Base-by-base conservation (phyloP, 2,888 invertebrate species). In the Lasioglossum leucozonium region DNA sequence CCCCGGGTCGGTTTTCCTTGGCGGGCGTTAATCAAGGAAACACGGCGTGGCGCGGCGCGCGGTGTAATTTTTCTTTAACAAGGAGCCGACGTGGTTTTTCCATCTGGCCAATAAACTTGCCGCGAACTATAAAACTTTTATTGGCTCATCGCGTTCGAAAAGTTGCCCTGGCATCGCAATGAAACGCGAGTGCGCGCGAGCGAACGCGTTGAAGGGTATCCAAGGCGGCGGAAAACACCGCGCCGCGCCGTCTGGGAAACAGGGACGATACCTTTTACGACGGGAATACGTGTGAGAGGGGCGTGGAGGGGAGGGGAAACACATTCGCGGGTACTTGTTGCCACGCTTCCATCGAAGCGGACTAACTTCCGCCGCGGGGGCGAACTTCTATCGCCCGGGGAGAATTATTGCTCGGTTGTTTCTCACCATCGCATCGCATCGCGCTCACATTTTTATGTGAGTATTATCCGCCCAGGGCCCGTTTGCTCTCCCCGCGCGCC, bases 71-170 rank as follows among this genome's bases (percentile, higher is more conserved):
- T 40, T n/a, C 67, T 26, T 26, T 44, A 34, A 44, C 51, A 81
- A 69, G n/a, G 22, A 34, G 26, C 47, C 67, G 26, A n/a, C 76
- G 42, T 40, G 51, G 37, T 69, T 55, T 62, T 34, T 47, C 69
- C 47, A 55, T 65, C 65, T 18, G 16, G 67, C 67, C 58, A 55
- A 82, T 84, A 82, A 82, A 72, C 72, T 73, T 37, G 10, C 51
- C 40, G 30, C 22, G 77, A 58, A 44, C 42, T 30, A 73, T 82
- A 77, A 84, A 84, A 84, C 44, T 77, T 84, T 77, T 76, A 82
- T 73, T 51, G 77, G 42, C 67, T 26, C 55, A n/a, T 47, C 58
- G 44, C 30, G 83, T 73, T 77, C 22, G 72, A 47, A 72, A 77
- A 77, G 58, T 72, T 73, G 67, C 67, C 72, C 11, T 18, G 75